phyloP scores from a whole-genome alignment of 2,888 invertebrate species.

The Aspidiotus rigidus region DNA sequence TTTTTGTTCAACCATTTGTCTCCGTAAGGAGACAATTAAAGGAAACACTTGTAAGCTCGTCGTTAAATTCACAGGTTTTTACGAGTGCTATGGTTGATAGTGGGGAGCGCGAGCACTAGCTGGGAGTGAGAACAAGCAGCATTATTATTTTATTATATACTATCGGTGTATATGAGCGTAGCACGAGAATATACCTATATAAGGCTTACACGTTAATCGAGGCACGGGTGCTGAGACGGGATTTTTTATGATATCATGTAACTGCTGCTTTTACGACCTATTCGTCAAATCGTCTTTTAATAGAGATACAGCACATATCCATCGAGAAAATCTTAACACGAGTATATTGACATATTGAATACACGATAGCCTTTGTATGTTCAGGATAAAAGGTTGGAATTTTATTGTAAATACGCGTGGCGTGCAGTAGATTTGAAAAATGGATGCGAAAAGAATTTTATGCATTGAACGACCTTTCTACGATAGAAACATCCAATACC shows the following conservation, averaged over 20 bases:
- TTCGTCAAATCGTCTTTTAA: slow-evolving; percentile 29
- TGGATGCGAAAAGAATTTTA: no score
- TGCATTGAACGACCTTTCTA: no score
- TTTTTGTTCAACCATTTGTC: background rate
- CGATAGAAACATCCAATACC: no score
- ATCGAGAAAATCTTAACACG: no score
- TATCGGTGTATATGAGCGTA: background rate
- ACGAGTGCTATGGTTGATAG: background rate
- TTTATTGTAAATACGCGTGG: no score
- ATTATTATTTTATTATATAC: background rate
- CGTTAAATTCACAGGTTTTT: slow-evolving; percentile 23
- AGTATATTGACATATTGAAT: no score
- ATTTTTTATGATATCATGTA: slow-evolving; percentile 26
- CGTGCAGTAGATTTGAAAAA: no score
- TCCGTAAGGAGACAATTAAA: slow-evolving; percentile 12
- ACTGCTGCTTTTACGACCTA: slow-evolving; percentile 24
- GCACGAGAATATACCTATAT: background rate
- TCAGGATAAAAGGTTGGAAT: no score
- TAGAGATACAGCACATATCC: background rate
- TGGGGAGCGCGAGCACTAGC: slow-evolving; percentile 5
- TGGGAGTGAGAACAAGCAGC: background rate
- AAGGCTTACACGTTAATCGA: background rate
- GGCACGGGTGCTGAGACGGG: slow-evolving; percentile 9
- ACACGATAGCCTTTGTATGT: no score
- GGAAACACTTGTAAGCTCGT: slow-evolving; percentile 26